Conservation (phyloP, 1,140 invertebrate genomes). For the Ptiloglossa arizonensis region DNA sequence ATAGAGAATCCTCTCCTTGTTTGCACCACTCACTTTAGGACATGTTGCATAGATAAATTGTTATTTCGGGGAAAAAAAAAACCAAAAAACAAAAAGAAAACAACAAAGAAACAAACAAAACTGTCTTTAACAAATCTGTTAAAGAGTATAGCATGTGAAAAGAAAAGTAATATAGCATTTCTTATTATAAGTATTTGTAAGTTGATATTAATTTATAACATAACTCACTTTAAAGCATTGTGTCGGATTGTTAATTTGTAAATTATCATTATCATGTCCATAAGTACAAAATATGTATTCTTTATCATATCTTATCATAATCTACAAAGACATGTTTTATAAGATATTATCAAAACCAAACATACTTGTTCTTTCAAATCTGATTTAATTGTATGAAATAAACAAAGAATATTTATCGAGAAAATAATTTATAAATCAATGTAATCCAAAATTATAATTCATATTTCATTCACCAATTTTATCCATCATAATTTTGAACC, state of each 20-base stretch:
- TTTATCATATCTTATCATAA: constrained; percentile 6
- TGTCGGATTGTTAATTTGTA: background rate
- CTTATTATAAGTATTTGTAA: background rate
- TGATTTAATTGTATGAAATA: background rate
- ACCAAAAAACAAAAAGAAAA: too few relatives aligned
- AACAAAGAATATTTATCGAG: background rate
- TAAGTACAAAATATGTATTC: background rate
- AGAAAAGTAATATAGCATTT: background rate
- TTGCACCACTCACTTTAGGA: too few relatives aligned
- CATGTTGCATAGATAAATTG: too few relatives aligned
- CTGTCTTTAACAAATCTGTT: background rate
- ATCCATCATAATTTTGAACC: background rate
- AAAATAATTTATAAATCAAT: background rate
- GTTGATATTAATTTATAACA: background rate
- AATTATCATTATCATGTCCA: background rate
- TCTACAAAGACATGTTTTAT: constrained; percentile 1
- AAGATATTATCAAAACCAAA: constrained; percentile 20
- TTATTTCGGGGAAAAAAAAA: too few relatives aligned
- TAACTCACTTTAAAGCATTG: background rate
- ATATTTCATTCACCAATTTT: too few relatives aligned
- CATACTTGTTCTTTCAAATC: background rate
- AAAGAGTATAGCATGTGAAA: background rate
- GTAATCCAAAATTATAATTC: background rate
- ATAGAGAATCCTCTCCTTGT: background rate
- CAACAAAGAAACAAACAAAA: too few relatives aligned